Evolutionary conservation across 2,888 invertebrate genomes (phyloP), one percentile per base, ranked within the genome.

Genomic region (Trypoxylon attenuatum): DNA sequence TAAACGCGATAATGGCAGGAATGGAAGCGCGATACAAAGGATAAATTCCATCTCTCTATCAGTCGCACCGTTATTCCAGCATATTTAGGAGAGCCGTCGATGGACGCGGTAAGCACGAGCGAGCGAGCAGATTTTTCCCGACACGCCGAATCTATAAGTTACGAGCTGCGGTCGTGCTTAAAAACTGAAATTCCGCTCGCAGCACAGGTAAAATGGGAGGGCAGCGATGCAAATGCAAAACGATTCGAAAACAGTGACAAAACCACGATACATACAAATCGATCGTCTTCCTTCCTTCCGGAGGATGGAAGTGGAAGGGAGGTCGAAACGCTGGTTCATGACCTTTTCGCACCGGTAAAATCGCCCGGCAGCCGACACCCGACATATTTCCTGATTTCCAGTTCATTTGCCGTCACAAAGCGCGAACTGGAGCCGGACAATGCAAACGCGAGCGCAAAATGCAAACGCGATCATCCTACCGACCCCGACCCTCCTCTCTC

Each of bases 321-420:
- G 18, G 42, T 51, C 21, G 45, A 45, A 23, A 23, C 51, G 21
- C 27, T 52, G 61, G 70, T 55, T 65, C 61, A 33, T 58, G 70
- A 71, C 61, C 60, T 64, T n/a, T 65, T 64, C 58, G 57, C 54
- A 41, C 50, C 42, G 52, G 52, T 45, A 71, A 71, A 69, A 71
- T 69, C 70, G 70, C 55, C 50, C 45, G 41, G 49, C 54, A 52
- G 42, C 54, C 69, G 47, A 58, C 69, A 53, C 59, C 60, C 67
- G 62, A 46, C 68, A 57, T 68, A 71, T 71, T 71, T 71, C 72
- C 72, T 71, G 67, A 71, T 71, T 71, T 71, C 71, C 71, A 72
- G 72, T 71, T 71, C 60, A 71, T 71, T 71, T 72, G 63, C 54
- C 57, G 42, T 60, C 71, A 68, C 71, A 71, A 67, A 71, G 71